Evolutionary conservation across 2,797 vertebrate species (phyloP), one percentile per base, ranked within the genome.

Genomic region (Galagoides demidoff): DNA sequence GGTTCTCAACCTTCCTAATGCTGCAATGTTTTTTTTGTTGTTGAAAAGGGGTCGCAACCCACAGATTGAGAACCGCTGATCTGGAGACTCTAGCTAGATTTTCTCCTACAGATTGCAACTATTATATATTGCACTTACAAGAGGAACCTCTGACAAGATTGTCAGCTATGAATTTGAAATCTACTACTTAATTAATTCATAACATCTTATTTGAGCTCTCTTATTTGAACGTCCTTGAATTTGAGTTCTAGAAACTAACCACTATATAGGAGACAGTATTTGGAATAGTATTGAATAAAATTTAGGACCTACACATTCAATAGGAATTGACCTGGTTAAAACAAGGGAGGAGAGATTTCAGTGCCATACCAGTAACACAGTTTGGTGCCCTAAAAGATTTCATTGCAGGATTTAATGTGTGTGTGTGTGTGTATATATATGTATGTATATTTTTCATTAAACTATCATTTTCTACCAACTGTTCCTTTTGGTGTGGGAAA

Each of bases 321-420:
- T 95, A 95, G 76, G 43, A 93, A n/a, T 39, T 78, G 49, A 79
- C 71, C n/a, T 82, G 16, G 71, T 87, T 93, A 79, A 93, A 93
- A 63, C 29, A 84, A 49, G 9, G 34, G 10, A 77, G 59, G 16
- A 81, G 45, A 39, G 17, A 45, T 74, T 92, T 89, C 43, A 63
- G 82, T 92, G 66, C 52, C 64, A 49, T 37, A 92, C 63, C 74
- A 43, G 5, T 81, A 84, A 39, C 43, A 85, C 7, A 92, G 39
- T 86, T 85, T 89, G 23, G n/a, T 82, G 12, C 37, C 81, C 70
- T 89, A 57, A 63, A 93, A 57, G 37, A 61, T 68, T 89, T 84
- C 43, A 83, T 20, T 61, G 19, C n/a, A 64, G 10, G 34, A 74
- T 70, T 93, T 92, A 74, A 57, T 45, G 34, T 85, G 23, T 85